Evolutionary conservation across 2,797 vertebrate species (phyloP).

Genomic region (Tangara arthus): DNA sequence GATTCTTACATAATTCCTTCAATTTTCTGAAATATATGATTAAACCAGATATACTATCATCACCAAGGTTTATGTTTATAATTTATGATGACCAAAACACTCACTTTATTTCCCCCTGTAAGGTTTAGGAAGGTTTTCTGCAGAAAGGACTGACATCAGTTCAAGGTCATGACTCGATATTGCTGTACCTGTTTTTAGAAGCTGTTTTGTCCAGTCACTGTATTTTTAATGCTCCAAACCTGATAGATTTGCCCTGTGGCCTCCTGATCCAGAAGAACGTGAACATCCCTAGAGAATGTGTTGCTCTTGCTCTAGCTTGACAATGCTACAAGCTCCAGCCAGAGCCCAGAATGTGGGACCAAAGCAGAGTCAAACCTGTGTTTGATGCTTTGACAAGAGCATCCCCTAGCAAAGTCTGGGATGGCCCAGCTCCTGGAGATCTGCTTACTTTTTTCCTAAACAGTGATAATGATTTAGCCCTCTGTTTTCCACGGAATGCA

Average conservation of each 20-base stretch:
- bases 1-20: neutral
- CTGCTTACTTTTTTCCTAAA: neutral
- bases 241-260: neutral
- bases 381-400: neutral
- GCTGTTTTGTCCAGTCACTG: neutral
- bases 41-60: neutral
- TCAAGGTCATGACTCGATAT: neutral
- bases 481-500: neutral
- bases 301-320: neutral
- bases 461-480: neutral
- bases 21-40: neutral
- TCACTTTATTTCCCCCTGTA: neutral
- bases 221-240: neutral
- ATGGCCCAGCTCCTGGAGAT: neutral
- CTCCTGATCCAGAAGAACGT: neutral
- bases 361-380: neutral
- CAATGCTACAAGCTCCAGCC: accelerated
- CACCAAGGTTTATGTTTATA: neutral
- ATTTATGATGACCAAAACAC: neutral
- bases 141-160: neutral
- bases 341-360: neutral
- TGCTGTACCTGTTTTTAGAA: neutral
- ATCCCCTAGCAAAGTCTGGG: neutral
- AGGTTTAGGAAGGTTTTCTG: neutral
- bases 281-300: neutral